phyloP scores from a whole-genome alignment of 2,113 vertebrate genomes.

The Phalacrocorax carbo region DNA sequence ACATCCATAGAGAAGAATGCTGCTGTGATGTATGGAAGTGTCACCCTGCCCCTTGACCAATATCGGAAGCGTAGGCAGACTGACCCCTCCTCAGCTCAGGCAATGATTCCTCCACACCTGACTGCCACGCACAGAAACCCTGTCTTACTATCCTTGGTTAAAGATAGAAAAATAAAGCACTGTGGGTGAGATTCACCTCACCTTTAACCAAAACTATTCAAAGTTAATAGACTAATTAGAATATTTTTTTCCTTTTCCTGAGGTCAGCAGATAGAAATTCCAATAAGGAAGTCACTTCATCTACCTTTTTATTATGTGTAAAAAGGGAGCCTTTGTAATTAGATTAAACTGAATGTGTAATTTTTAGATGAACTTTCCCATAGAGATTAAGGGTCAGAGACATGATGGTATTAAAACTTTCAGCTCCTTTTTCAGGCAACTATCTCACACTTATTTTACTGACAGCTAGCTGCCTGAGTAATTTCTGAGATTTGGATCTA shows the following conservation, averaged over 20 bases:
- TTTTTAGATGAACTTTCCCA: neutral
- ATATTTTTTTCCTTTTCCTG: neutral
- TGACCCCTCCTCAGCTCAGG: neutral
- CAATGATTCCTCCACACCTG: neutral
- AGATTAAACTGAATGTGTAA: neutral
- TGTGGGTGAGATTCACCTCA: neutral
- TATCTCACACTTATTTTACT: neutral
- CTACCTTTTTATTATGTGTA: neutral
- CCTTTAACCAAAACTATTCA: neutral
- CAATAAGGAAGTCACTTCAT: neutral
- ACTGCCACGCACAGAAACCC: neutral
- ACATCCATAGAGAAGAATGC: neutral
- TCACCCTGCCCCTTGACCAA: neutral
- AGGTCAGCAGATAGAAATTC: neutral
- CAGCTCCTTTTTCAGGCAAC: neutral
- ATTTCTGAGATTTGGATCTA: conserved; percentile 13
- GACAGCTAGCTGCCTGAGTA: neutral
- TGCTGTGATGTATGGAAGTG: neutral
- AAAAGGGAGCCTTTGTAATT: neutral
- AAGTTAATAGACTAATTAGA: neutral
- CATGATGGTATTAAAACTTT: conserved; percentile 7
- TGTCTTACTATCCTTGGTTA: neutral
- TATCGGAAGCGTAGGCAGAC: accelerated
- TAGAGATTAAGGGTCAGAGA: neutral
- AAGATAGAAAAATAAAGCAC: neutral